phyloP scores from a whole-genome alignment of 2,113 vertebrate genomes.

The Pituophis catenifer region DNA sequence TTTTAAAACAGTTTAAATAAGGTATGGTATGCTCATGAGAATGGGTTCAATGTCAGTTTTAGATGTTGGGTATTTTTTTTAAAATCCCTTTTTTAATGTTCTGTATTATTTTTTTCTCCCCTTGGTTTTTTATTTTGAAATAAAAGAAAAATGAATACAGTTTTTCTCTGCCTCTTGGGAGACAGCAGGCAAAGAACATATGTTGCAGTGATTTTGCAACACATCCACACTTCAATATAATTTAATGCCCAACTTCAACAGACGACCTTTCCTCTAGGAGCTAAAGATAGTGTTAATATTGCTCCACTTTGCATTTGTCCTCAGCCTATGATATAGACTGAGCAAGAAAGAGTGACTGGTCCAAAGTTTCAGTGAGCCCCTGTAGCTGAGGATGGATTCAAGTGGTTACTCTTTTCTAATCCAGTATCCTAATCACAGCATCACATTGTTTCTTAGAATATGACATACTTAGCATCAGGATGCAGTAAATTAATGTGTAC shows the following conservation, averaged over 20 bases:
- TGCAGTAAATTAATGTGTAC: neutral
- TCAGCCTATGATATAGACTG: neutral
- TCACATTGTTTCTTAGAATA: neutral
- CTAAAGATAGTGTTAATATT: neutral
- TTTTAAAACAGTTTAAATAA: constrained; percentile 51
- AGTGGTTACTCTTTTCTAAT: neutral
- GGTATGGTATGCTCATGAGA: constrained; percentile 47
- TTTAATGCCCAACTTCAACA: neutral
- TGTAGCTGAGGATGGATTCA: neutral
- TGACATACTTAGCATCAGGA: neutral
- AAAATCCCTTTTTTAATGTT: constrained; percentile 15
- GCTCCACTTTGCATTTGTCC: neutral
- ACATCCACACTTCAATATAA: neutral
- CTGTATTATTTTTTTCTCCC: constrained; percentile 33
- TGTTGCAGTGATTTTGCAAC: neutral
- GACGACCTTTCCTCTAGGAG: neutral
- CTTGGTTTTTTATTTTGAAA: constrained; percentile 34
- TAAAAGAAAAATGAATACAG: neutral
- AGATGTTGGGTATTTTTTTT: constrained; percentile 26
- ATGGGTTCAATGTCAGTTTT: constrained; percentile 49
- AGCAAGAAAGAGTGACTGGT: neutral
- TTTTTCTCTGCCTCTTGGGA: neutral
- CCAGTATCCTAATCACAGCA: neutral
- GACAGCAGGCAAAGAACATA: neutral
- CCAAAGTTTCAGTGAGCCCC: neutral